Evolutionary conservation across 2,113 vertebrate species (phyloP), one percentile per base, ranked within the genome.

Genomic region (Plotosus lineatus): DNA sequence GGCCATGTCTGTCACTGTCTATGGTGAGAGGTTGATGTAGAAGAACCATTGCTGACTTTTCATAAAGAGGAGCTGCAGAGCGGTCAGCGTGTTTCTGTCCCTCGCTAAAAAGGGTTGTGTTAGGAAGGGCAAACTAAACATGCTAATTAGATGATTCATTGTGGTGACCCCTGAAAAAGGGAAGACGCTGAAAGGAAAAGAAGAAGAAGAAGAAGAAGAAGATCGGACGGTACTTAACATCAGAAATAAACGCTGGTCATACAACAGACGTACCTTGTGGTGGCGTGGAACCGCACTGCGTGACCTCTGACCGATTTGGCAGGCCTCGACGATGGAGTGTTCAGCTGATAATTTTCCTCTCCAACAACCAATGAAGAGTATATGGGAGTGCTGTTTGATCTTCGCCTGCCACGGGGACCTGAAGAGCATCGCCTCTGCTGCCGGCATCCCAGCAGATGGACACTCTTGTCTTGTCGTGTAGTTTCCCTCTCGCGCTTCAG

Each of bases 301-400:
- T 83, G 86, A 19, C 83, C 73, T 19, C 90, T 79, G n/a, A 88
- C 85, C 9, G 87, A 89, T 0, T 88, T 80, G 26, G 74, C 12
- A 74, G 90, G 82, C 83, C 91, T 85, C 3, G 89, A 73, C 0
- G 92, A 89, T 0, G 92, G 91, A 0, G 91, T 92, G 23, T 89
- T 88, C 81, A 91, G 86, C 81, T 81, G 90, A 88, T 93, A 93
- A 85, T 79, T 92, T 83, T 92, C 91, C 9, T 92, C 91, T 79
- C 90, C 89, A 28, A 92, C 89, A 86, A 93, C 82, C 73, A 91
- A 26, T 2, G 91, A 89, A 44, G 90, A 89, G 86, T 88, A 93
- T 0, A 92, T 86, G 0, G 90, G 92, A 0, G 92, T 86, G 85
- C 90, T 90, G 88, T 90, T 77, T 0, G 90, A 88, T 42, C 91